Percentiles rank a stretch among this genome's conserved stretches.
These are phyloP conservation scores for Zaprionus obscuricornis DNA, from an alignment of 2,888 invertebrate species.

Conservation along the genomic window DNA sequence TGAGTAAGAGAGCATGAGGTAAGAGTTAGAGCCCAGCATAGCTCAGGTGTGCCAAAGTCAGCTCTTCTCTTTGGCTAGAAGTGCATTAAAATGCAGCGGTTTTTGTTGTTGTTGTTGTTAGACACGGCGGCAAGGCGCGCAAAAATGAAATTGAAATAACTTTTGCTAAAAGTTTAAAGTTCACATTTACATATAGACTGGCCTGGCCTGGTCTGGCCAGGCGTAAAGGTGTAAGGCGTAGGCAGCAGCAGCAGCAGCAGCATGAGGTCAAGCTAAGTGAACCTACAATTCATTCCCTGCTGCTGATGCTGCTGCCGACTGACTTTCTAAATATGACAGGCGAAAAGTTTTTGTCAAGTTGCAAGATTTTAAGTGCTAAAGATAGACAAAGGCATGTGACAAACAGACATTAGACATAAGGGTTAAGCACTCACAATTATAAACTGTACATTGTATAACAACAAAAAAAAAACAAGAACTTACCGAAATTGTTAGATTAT, in stretches of 20 bases:
- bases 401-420: neutral
- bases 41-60: conserved; percentile 45
- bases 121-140: conserved; percentile 28
- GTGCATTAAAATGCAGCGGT: conserved; percentile 63
- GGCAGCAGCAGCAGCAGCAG: too few species aligned
- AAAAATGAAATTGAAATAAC: conserved; percentile 61
- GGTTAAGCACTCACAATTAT: neutral
- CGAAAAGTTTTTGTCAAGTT: conserved; percentile 30
- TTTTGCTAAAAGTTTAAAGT: conserved; percentile 58
- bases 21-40: conserved; percentile 2
- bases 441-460: neutral
- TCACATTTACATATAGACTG: conserved; percentile 60
- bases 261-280: neutral
- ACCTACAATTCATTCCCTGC: neutral
- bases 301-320: too few species aligned
- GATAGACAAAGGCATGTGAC: neutral
- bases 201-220: too few species aligned
- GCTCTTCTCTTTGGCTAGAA: conserved; percentile 21
- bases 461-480: conserved; percentile 44
- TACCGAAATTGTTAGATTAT: conserved; percentile 83
- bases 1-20: too few species aligned
- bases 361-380: neutral
- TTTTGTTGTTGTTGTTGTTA: conserved; percentile 57
- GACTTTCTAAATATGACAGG: conserved; percentile 30
- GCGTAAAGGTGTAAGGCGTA: too few species aligned